A percentile compares a stretch with the other conserved stretches of the same genome.
phyloP scores from a whole-genome alignment of 2,113 vertebrate genomes.

The Hemiscyllium ocellatum region DNA sequence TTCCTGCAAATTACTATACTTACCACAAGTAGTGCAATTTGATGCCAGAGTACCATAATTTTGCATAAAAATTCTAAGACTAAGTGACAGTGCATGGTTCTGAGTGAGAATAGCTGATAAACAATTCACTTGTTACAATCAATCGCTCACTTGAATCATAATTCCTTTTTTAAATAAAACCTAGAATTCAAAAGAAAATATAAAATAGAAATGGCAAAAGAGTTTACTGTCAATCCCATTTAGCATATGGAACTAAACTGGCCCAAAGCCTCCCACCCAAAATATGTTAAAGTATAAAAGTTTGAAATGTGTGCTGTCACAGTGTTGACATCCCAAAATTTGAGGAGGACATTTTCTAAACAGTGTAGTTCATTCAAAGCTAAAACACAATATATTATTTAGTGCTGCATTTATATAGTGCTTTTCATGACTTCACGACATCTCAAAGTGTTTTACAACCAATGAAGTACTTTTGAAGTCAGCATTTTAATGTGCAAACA shows the following conservation, averaged over 20 bases:
- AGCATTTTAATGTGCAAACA: not conserved
- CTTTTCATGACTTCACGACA: not conserved
- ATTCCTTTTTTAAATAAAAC: not conserved
- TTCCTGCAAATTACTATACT: not conserved
- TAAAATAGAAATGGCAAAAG: not conserved
- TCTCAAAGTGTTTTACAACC: not conserved
- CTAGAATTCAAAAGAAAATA: not conserved
- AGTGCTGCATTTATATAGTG: not conserved
- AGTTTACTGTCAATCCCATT: not conserved
- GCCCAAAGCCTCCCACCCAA: not conserved
- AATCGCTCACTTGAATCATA: not conserved
- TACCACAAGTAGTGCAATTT: slow-evolving; percentile 18
- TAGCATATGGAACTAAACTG: slow-evolving; percentile 4
- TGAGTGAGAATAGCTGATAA: not conserved
- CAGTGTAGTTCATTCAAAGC: not conserved
- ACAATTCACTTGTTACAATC: not conserved
- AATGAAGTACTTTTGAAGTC: not conserved
- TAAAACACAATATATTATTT: not conserved
- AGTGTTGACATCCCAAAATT: slow-evolving; percentile 21
- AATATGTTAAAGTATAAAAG: not conserved
- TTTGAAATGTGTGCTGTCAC: not conserved
- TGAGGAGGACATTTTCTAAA: not conserved
- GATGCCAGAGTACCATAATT: not conserved
- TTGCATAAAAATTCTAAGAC: not conserved
- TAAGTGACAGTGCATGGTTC: not conserved